Base-by-base conservation (phyloP, 2,888 invertebrate species). In the Monopis laevigella region DNA sequence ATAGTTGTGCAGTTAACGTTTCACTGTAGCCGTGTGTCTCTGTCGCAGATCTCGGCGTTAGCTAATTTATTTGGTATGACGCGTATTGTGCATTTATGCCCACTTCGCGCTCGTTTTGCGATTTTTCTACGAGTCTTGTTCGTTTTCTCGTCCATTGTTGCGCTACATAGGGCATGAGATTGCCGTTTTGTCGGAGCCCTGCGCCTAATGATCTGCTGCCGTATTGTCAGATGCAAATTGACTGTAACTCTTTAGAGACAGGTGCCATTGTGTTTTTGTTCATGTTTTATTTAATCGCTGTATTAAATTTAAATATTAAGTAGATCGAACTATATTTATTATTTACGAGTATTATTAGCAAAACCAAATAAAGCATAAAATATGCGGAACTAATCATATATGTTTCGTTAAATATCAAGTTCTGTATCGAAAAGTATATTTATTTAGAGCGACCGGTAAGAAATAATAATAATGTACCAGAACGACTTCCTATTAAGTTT, bases 51-150 rank as follows among this genome's bases (percentile, higher is more conserved):
- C 53, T 54, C 53, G 44, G 59, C 53, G 62, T 73, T 66, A 65
- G 61, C 62, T 58, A 56, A 69, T 74, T 72, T 68, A 65, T 73
- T 63, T 50, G 48, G 55, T 58, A 61, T 63, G 67, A 72, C 67
- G 63, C 51, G 59, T 62, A 65, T 66, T 65, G 65, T 68, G 57
- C 51, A 49, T 54, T 57, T 50, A 54, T 54, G 61, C 58, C 48
- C 39, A 39, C 40, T 51, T 51, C 55, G 18, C 50, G 52, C 48
- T 48, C 52, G 46, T 47, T 50, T 58, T 52, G 58, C 52, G 58
- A 66, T 66, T 60, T 65, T 65, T 65, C 57, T 58, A 45, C 50
- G 21, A 43, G 58, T 58, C 55, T 56, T 52, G 51, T 50, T 59
- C 50, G 49, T 58, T 62, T 58, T 64, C 58, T 57, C 47, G 34